Conservation (phyloP, 30 jellyfish, hydroid and myxozoan species). For the Chrysaora quinquecirrha region DNA sequence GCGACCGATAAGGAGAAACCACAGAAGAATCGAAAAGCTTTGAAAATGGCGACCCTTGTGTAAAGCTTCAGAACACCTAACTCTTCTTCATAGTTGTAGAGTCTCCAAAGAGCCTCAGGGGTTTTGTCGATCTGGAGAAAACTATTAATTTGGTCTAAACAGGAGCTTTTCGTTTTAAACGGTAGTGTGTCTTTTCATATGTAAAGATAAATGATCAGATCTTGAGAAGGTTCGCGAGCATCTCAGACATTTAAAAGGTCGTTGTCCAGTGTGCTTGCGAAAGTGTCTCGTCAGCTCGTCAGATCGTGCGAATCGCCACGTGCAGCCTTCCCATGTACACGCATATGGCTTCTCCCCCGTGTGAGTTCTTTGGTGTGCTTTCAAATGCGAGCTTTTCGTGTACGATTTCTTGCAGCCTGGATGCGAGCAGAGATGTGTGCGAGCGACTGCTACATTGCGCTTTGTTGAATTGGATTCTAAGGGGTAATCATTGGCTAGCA, state of each 20-base stretch:
- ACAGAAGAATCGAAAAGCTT: too few species aligned
- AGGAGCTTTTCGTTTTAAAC: too few species aligned
- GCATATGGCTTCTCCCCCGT: slow-evolving; percentile 99
- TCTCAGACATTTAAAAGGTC: slow-evolving; percentile 94
- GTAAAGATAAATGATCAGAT: slow-evolving; percentile 95
- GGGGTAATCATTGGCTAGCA: slow-evolving; percentile 21
- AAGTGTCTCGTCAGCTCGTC: slow-evolving; percentile 98
- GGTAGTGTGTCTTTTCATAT: slow-evolving; percentile 88
- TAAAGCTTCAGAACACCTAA: too few species aligned
- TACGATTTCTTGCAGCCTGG: slow-evolving; percentile 97
- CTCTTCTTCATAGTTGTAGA: too few species aligned
- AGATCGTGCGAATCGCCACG: slow-evolving; percentile 99
- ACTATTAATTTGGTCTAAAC: too few species aligned
- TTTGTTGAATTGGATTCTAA: slow-evolving; percentile 27
- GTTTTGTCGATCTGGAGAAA: too few species aligned
- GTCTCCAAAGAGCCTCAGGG: too few species aligned
- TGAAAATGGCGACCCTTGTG: too few species aligned
- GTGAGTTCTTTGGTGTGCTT: slow-evolving; percentile 97
- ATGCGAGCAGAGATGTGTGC: slow-evolving; percentile 92
- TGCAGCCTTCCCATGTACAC: slow-evolving; percentile 98
- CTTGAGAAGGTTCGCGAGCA: slow-evolving; percentile 96
- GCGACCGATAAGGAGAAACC: too few species aligned
- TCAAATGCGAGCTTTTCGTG: slow-evolving; percentile 96
- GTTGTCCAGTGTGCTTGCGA: slow-evolving; percentile 96
- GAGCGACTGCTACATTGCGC: slow-evolving; percentile 83